Base-by-base conservation (phyloP, 2,888 invertebrate genomes). In the Drosophila subquinaria region DNA sequence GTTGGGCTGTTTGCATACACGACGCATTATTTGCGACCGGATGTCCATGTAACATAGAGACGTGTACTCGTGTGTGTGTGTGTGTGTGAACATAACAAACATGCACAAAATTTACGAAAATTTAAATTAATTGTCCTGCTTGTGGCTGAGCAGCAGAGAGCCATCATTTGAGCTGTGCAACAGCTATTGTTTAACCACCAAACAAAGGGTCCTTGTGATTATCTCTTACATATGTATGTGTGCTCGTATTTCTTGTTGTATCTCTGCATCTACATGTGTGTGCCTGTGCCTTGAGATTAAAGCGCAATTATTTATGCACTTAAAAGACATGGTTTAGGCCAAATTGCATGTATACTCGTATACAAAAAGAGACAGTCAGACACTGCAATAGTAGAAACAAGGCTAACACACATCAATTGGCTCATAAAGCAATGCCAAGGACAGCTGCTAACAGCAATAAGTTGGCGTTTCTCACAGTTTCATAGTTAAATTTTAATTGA, bases 271-370 rank as follows among this genome's bases (percentile, higher is more conserved):
- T 35, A 17, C 20, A 9, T 62, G 11, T 27, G 15, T 47, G 27
- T 20, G 9, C n/a, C 1, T 48, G 27, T 47, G 65, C 52, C 72
- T 71, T 66, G 33, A 60, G 66, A 56, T 70, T 56, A 47, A 68
- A 50, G 45, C 62, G 40, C 63, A 55, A 82, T 82, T 76, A 79
- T 73, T 79, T 88, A 85, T 82, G 85, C 86, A 82, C 62, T 79
- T 73, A 62, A 68, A 57, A 36, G 59, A 69, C 73, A 60, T 72
- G 52, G 45, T 36, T 57, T 48, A 43, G 40, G 36, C 45, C 40
- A 40, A 51, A 42, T 47, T 52, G 51, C 61, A 45, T 30, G 51
- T 0, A 13, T 10, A 35, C n/a, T 38, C 9, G 30, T 8, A 30
- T 40, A 30, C 30, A 40, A 50, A 8, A 13, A 20, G 17, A 23